Conservation (phyloP, 2,113 vertebrate species). For the Motacilla alba region DNA sequence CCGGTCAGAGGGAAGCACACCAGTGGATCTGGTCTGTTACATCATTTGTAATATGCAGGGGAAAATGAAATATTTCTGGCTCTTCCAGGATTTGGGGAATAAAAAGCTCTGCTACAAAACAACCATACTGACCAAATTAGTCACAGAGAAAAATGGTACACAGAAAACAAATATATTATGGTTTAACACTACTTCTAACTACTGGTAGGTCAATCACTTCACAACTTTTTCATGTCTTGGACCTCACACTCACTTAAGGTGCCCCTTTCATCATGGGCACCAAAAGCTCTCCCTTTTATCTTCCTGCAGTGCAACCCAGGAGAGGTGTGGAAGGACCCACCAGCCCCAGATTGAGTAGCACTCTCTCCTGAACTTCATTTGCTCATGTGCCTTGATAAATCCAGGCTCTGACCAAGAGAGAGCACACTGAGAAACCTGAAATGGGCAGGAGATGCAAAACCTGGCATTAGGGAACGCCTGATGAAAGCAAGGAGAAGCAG, state of each 20-base stretch:
- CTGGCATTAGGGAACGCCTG: neutral
- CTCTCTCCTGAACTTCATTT: neutral
- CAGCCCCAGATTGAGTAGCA: neutral
- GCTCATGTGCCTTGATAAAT: neutral
- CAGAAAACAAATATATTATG: neutral
- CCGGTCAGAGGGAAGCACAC: neutral
- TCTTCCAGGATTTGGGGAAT: neutral
- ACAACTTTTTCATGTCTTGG: neutral
- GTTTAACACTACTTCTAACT: neutral
- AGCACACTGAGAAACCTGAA: neutral
- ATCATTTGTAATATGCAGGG: neutral
- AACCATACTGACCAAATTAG: neutral
- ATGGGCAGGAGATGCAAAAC: slow-evolving; percentile 5
- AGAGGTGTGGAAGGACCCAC: neutral
- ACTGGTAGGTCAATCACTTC: neutral
- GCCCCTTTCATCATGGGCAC: neutral
- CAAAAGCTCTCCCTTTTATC: neutral
- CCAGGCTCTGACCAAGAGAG: neutral
- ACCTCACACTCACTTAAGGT: neutral
- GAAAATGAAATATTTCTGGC: neutral
- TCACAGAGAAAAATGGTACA: neutral
- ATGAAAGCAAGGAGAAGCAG: neutral
- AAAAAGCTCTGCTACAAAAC: neutral
- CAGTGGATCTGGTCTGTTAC: neutral
- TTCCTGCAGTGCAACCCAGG: neutral